Evolutionary conservation across 2,113 vertebrate species (phyloP), one percentile per base, ranked within the genome.

Genomic region (Epinephelus cyanopodus): DNA sequence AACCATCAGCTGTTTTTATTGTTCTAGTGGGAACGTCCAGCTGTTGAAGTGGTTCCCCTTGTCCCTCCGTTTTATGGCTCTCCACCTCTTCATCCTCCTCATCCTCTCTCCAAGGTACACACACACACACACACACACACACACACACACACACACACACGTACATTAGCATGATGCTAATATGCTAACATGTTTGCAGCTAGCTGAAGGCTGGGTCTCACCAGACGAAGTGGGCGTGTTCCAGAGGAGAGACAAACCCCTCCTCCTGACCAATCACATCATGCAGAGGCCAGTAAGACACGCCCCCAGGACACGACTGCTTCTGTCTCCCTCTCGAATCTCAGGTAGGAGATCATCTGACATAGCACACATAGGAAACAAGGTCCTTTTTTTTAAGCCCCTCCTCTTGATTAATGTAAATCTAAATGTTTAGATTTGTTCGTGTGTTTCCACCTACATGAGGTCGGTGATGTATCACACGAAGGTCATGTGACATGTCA

Each of bases 21-120:
- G 13, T 88, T 86, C 33, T 67, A 90, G 89, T 90, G 86, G 89
- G 86, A 90, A 27, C 39, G 29, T 56, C 86, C 83, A 1, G 66
- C 77, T 9, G 70, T 79, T 33, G 83, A 90, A 58, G 50, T 88
- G 0, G 37, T 86, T 80, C 89, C 81, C 73, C 4, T 86, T 2
- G 21, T 84, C 6, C 75, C 76, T 65, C 53, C 52, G 0, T 60
- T 84, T 25, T 82, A 86, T 61, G 57, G 6, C 2, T 74, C 70
- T 7, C 62, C 86, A 52, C 67, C 29, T 72, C 66, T 81, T 69
- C 78, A 64, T 56, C 52, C 48, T 58, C 85, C 25, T 79, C 74
- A 54, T 64, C 66, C 50, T 74, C 53, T 54, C 7, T 56, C 57
- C 21, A 86, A 84, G 84, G 89, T 88, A 71, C 1, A 3, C 2